Evolutionary conservation across 2,888 invertebrate species (phyloP).

Genomic region (Phoenoteleia sp.): DNA sequence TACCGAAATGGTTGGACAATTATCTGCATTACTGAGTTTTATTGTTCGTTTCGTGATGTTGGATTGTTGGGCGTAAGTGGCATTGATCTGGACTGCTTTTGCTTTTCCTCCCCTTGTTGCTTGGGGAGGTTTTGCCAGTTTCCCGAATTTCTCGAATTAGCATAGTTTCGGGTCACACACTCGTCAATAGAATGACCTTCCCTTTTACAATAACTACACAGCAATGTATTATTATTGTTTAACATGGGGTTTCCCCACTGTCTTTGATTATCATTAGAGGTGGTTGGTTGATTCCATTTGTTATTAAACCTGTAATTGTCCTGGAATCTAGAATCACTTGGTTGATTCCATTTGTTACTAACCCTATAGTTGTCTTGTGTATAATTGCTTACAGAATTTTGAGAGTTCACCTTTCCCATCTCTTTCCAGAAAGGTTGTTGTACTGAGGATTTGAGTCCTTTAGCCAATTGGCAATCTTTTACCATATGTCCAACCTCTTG

Average conservation of each 20-base stretch:
- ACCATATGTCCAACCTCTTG: background rate
- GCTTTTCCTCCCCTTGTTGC: background rate
- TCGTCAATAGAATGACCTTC: background rate
- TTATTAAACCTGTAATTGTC: no score
- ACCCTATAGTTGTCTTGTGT: no score
- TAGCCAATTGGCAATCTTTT: background rate
- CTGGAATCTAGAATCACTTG: no score
- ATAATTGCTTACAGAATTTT: no score
- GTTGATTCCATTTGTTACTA: no score
- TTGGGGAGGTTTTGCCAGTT: background rate
- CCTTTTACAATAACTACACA: background rate
- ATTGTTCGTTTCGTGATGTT: background rate
- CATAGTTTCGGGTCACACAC: background rate
- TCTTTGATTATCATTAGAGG: background rate
- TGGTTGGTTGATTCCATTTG: no score
- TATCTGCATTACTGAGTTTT: background rate
- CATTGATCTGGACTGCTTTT: background rate
- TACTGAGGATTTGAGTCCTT: no score
- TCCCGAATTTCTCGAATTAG: background rate
- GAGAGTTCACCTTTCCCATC: no score
- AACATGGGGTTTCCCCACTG: background rate
- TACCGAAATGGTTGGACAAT: background rate
- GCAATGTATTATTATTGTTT: background rate
- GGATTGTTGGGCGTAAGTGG: background rate
- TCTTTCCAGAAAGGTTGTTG: no score